phyloP scores from a whole-genome alignment of 2,113 vertebrate species.

The Pelobates fuscus region DNA sequence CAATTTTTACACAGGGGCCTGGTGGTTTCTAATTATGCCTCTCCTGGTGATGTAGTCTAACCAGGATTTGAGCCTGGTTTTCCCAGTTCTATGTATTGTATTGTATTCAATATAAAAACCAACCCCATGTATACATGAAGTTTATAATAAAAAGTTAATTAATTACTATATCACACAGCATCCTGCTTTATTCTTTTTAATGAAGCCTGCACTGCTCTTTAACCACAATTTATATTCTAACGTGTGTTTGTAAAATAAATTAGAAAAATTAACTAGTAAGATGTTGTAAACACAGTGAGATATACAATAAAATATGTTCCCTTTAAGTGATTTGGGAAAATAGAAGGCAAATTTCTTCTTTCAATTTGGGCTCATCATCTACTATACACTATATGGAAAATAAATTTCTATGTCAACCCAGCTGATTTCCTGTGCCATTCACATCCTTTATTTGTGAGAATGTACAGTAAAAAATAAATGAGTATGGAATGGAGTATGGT shows the following conservation, averaged over 20 bases:
- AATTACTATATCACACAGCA: too few species aligned
- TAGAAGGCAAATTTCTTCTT: conserved; percentile 8
- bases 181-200: too few species aligned
- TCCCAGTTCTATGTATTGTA: too few species aligned
- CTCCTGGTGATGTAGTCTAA: too few species aligned
- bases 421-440: conserved; percentile 27
- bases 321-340: not conserved
- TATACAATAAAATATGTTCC: conserved; percentile 12
- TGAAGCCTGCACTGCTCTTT: not conserved
- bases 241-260: too few species aligned
- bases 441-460: conserved; percentile 17
- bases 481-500: conserved; percentile 28
- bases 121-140: too few species aligned
- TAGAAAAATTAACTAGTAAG: not conserved
- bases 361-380: conserved; percentile 8
- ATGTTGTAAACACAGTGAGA: conserved; percentile 29
- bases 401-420: conserved; percentile 28
- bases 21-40: too few species aligned
- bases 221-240: too few species aligned
- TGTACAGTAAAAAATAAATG: conserved; percentile 38
- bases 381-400: conserved; percentile 23
- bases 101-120: too few species aligned
- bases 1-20: too few species aligned
- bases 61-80: too few species aligned
- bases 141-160: too few species aligned